Evolutionary conservation across 2,888 invertebrate species (phyloP).

Genomic region (Baronia brevicornis): DNA sequence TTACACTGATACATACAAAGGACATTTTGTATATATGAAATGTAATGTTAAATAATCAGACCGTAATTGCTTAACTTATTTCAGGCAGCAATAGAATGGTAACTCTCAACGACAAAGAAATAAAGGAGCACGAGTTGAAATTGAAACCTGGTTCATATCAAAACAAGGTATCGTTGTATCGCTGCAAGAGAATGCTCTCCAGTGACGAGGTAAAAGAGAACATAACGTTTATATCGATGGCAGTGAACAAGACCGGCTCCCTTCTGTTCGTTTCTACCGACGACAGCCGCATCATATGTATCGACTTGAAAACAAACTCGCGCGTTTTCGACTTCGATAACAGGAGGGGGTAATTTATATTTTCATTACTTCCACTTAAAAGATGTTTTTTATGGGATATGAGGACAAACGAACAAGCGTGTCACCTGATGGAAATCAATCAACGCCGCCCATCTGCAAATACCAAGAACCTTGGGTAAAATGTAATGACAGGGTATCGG

Average conservation of each 20-base stretch:
- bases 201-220: constrained; percentile 45
- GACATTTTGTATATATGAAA: neutral
- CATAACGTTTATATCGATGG: constrained; percentile 46
- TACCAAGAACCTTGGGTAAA: too few species aligned
- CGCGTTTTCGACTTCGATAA: constrained; percentile 59
- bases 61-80: constrained; percentile 1
- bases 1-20: too few species aligned
- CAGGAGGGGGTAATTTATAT: constrained; percentile 49
- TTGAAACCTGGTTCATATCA: constrained; percentile 28
- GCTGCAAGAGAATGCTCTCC: constrained; percentile 36
- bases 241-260: constrained; percentile 56
- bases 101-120: constrained; percentile 48
- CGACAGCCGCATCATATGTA: constrained; percentile 55
- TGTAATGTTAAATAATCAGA: neutral
- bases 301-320: constrained; percentile 53
- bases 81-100: constrained; percentile 58
- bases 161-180: constrained; percentile 35
- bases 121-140: constrained; percentile 48
- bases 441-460: too few species aligned
- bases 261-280: constrained; percentile 60
- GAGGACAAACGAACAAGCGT: too few species aligned
- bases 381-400: too few species aligned
- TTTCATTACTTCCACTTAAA: neutral
- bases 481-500: too few species aligned
- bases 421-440: too few species aligned